A percentile compares a stretch with the other conserved stretches of the same genome.
phyloP scores from a whole-genome alignment of 2,797 vertebrate species.

The Chelmon rostratus region DNA sequence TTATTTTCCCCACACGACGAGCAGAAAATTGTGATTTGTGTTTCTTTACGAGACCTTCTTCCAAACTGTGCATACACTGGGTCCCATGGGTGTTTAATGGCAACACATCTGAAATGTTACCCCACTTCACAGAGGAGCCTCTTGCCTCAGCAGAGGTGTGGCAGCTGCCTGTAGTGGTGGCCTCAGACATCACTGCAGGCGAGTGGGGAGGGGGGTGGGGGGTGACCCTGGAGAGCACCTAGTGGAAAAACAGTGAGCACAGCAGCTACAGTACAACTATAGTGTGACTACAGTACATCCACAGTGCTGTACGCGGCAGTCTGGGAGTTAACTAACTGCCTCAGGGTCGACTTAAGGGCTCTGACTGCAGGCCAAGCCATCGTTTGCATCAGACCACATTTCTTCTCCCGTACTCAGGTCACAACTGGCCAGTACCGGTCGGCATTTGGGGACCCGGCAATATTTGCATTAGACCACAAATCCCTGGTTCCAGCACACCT shows the following conservation, averaged over 20 bases:
- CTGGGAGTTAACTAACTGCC: constrained; percentile 73
- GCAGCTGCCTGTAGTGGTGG: constrained; percentile 67
- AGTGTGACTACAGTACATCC: constrained; percentile 53
- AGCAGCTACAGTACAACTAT: constrained; percentile 56
- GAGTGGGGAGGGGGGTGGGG: not conserved
- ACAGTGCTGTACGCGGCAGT: constrained; percentile 48
- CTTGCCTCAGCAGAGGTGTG: constrained; percentile 69
- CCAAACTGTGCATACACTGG: constrained; percentile 6
- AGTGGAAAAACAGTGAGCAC: constrained; percentile 71
- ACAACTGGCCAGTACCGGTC: constrained; percentile 36
- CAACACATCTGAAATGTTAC: constrained; percentile 70
- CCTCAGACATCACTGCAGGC: constrained; percentile 70
- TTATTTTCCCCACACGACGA: constrained; percentile 20
- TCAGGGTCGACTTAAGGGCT: constrained; percentile 75
- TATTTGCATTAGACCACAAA: constrained; percentile 73
- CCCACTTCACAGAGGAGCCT: constrained; percentile 57
- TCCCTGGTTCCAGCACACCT: constrained; percentile 40
- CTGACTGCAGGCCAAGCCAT: constrained; percentile 69
- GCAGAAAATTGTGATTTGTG: constrained; percentile 20
- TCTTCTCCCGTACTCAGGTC: constrained; percentile 50
- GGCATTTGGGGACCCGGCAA: constrained; percentile 49
- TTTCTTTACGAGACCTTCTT: constrained; percentile 41
- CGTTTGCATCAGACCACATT: constrained; percentile 73
- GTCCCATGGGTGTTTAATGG: constrained; percentile 60
- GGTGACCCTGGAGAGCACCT: constrained; percentile 67